phyloP scores from a whole-genome alignment of 2,113 vertebrate genomes.

The Acrocephalus arundinaceus region DNA sequence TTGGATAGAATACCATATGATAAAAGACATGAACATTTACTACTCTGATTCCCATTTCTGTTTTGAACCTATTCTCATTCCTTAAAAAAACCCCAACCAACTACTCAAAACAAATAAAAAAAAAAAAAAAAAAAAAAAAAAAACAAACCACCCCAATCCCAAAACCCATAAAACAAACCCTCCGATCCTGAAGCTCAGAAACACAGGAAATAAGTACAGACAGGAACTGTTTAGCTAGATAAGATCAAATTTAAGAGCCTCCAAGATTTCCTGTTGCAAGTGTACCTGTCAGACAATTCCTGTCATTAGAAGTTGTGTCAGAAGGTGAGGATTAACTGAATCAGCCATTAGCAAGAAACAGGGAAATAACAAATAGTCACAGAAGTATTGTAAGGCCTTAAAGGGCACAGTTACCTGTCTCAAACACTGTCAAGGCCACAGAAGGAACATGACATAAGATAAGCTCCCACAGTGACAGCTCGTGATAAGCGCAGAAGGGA shows the following conservation, averaged over 20 bases:
- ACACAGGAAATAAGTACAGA: not conserved
- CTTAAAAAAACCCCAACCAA: not conserved
- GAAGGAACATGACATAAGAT: not conserved
- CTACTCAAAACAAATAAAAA: not conserved
- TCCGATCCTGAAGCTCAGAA: not conserved
- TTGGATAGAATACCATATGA: not conserved
- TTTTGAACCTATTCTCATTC: not conserved
- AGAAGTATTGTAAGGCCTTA: not conserved
- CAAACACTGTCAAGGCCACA: not conserved
- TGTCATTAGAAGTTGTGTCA: not conserved
- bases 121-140: not conserved
- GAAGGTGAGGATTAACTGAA: not conserved
- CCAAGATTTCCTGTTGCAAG: not conserved
- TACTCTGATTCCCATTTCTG: not conserved
- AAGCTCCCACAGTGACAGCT: not conserved
- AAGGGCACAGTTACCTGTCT: not conserved
- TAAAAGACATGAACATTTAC: not conserved
- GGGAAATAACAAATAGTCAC: not conserved
- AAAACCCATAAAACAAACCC: fast-evolving
- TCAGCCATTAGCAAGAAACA: not conserved
- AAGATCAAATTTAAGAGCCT: not conserved
- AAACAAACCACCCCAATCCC: not conserved
- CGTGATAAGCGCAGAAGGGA: not conserved
- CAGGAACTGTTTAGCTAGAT: not conserved
- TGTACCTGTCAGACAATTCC: not conserved